Base-by-base conservation (phyloP, 1,140 invertebrate genomes). In the Diorhabda elongata region DNA sequence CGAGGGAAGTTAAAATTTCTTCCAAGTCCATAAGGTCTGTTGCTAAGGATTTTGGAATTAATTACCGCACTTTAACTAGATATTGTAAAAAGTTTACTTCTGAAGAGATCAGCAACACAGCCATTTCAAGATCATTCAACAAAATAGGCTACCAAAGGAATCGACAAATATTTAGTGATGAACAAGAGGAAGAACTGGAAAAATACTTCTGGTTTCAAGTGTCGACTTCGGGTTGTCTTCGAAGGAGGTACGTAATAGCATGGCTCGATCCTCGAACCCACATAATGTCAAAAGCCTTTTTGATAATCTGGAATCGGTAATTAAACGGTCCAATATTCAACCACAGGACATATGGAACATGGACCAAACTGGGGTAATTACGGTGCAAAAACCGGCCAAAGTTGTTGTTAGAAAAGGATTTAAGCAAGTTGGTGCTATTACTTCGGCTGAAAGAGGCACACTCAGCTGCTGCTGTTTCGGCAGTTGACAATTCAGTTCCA, bases 371-470 rank as follows among this genome's bases (percentile, higher is more conserved):
- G n/a, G 52, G n/a, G n/a, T 45, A 26, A 26, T 1, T 26, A 8
- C 44, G 4, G 5, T 41, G 11, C 44, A 8, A n/a, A 11, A 9
- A 65, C 45, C 41, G 4, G 41, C 26, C 26, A 26, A 26, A 26
- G 26, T 26, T 26, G 26, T 26, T 26, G 26, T 26, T 26, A 26
- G 26, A 1, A 26, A 0, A 26, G 26, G 26, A 26, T 1, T 26
- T 26, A 26, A 26, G 26, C 26, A 26, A 26, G 26, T 26, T 26
- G 26, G 26, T 26, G 26, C 61, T 56, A 69, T 82, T 4, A 83
- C 81, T 2, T 80, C 78, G 11, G 77, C 69, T 2, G 82, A 85
- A 75, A 68, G 80, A 70, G 82, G 81, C n/a, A 71, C 64, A 9
- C 67, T 83, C 82, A 42, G 67, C 42, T 58, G 9, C 66, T 64